Base-by-base conservation (phyloP, 1,140 invertebrate species). In the Ips nitidus region DNA sequence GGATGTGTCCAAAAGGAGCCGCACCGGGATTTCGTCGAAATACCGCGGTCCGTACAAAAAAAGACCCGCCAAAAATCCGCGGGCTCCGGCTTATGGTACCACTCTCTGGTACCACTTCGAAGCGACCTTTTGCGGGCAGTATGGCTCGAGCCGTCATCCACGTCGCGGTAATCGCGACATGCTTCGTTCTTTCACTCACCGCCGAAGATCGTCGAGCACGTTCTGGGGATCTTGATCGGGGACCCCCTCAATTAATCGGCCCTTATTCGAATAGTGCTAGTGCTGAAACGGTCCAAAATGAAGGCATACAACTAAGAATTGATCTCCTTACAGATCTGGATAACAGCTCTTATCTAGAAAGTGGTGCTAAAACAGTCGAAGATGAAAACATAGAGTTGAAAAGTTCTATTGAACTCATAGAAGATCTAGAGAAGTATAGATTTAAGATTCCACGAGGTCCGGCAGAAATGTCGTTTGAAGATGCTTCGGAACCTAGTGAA, bases 91-190 rank as follows among this genome's bases (percentile, higher is more conserved):
- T 41, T n/a, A 53, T 8, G 41, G 56, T 65, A 60, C 61, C 39
- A 55, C 38, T 66, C 63, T 61, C 57, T 52, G 42, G 61, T 68
- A 60, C 53, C 58, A 64, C 69, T 60, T 53, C 57, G 45, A 43
- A 45, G 55, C 63, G 22, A 45, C 52, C 41, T n/a, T 6, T 36
- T 45, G 38, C 40, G 40, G 56, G 73, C 73, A 78, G 77, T 78
- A 78, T 78, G 77, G 77, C 77, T 76, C 75, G 74, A 70, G 66
- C 76, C 70, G 74, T 69, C 70, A 73, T 70, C 41, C 71, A 73
- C 66, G 59, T 74, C 60, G 71, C 72, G 43, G 66, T 73, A 66
- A 64, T 76, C 59, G 73, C 73, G 64, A 73, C 72, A 68, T 75
- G 72, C 66, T 60, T 71, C 59, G 72, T 67, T 43, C 64, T 74